These are phyloP conservation scores for Gymnocheta viridis DNA, from an alignment of 2,888 invertebrate genomes.

Conservation along the genomic window DNA sequence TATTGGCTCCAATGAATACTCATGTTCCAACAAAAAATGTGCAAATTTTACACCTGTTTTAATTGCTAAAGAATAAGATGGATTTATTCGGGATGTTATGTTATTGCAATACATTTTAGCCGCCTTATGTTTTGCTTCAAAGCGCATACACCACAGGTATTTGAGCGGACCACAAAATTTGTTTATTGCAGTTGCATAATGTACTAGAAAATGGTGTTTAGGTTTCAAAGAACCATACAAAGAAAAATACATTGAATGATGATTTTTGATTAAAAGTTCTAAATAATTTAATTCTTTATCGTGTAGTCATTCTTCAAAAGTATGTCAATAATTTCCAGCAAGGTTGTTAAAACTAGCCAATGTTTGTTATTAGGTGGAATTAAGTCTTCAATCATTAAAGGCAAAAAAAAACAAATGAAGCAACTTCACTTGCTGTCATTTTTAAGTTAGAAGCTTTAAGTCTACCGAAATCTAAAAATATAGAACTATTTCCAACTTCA, in stretches of 20 bases:
- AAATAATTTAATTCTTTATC: conserved; percentile 35
- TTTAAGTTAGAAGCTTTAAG: conserved; percentile 37
- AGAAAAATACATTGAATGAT: conserved; percentile 18
- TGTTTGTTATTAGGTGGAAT: conserved; percentile 25
- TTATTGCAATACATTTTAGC: conserved; percentile 54
- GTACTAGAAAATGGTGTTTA: conserved; percentile 64
- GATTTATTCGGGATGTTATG: conserved; percentile 59
- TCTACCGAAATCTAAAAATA: conserved; percentile 25
- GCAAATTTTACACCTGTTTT: conserved; percentile 60
- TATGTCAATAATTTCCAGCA: conserved; percentile 46
- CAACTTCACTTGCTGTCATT: conserved; percentile 50
- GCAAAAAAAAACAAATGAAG: conserved; percentile 40
- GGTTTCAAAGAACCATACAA: conserved; percentile 60
- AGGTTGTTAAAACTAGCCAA: conserved; percentile 19
- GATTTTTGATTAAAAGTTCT: conserved; percentile 40
- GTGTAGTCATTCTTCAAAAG: conserved; percentile 28
- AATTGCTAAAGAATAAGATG: conserved; percentile 54
- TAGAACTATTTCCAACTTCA: conserved; percentile 57
- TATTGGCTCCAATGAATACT: conserved; percentile 32
- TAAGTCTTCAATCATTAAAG: conserved; percentile 48
- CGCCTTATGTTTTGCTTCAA: conserved; percentile 57
- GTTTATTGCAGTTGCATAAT: conserved; percentile 59
- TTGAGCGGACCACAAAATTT: conserved; percentile 61
- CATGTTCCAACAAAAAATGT: conserved; percentile 39
- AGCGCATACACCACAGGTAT: conserved; percentile 57